Evolutionary conservation across 2,113 vertebrate species (phyloP).

Genomic region (Psilopsiagon aymara): DNA sequence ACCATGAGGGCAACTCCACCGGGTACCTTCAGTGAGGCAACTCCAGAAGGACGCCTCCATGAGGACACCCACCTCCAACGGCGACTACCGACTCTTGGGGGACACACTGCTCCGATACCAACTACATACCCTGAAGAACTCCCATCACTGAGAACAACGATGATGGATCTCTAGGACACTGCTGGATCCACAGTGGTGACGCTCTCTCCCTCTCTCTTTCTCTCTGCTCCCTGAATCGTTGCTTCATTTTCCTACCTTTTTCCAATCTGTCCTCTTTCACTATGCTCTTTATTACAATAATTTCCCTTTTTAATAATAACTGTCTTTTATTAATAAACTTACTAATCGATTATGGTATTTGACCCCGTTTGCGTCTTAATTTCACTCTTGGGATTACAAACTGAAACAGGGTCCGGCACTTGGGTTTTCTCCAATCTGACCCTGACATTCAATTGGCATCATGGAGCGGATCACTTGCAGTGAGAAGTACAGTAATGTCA

Average conservation of each 20-base stretch:
- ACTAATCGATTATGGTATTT: not conserved
- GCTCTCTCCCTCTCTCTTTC: no score
- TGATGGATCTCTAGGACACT: not conserved
- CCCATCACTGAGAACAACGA: not conserved
- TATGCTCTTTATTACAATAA: not conserved
- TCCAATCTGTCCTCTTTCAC: not conserved
- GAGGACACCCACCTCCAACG: not conserved
- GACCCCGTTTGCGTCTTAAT: not conserved
- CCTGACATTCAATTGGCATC: not conserved
- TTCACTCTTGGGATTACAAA: not conserved
- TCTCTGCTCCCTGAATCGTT: not conserved
- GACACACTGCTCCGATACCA: not conserved
- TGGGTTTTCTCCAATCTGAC: not conserved
- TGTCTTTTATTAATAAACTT: not conserved
- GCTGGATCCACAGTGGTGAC: not conserved
- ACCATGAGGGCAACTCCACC: not conserved
- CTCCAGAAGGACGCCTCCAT: not conserved
- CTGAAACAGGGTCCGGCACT: not conserved
- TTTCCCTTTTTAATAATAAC: not conserved
- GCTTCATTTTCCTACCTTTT: not conserved
- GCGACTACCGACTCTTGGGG: not conserved
- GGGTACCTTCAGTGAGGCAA: not conserved
- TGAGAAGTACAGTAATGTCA: not conserved
- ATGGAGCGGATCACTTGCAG: not conserved
- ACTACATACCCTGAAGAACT: not conserved